Percentiles rank a stretch among this genome's conserved stretches.
Evolutionary conservation across 2,797 vertebrate genomes (phyloP).

Genomic region (Tapera naevia): DNA sequence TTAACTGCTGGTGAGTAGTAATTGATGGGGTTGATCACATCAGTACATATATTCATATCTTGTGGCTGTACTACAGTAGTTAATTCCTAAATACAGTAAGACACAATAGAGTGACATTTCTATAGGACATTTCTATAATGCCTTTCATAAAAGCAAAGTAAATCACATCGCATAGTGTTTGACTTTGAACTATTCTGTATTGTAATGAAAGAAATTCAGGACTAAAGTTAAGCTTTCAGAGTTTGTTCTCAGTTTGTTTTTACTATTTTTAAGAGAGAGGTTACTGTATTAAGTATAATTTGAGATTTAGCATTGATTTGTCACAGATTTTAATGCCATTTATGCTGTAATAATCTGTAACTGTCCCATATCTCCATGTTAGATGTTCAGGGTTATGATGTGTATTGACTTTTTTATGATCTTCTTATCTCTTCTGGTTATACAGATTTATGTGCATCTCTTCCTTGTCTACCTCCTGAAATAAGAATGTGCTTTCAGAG

Average conservation of each 20-base stretch:
- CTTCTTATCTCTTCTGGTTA: conserved; percentile 60
- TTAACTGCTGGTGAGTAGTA: conserved; percentile 61
- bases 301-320: conserved; percentile 64
- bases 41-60: conserved; percentile 61
- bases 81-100: conserved; percentile 71
- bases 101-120: conserved; percentile 71
- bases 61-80: conserved; percentile 27
- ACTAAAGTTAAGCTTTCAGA: conserved; percentile 53
- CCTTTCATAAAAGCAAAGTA: conserved; percentile 71
- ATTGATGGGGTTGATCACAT: conserved; percentile 63
- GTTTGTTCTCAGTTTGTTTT: conserved; percentile 38
- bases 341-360: conserved; percentile 55
- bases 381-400: conserved; percentile 51
- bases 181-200: conserved; percentile 65
- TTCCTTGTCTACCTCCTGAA: conserved; percentile 47
- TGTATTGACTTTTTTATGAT: conserved; percentile 71
- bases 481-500: conserved; percentile 46
- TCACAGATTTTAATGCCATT: conserved; percentile 53
- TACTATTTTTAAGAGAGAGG: conserved; percentile 23
- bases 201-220: conserved; percentile 54
- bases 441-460: conserved; percentile 62
- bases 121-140: conserved; percentile 65
- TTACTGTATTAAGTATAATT: conserved; percentile 43
- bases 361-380: conserved; percentile 44
- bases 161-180: conserved; percentile 62